Base-by-base conservation (phyloP, 1,140 invertebrate genomes). In the Probaryconus sp. region DNA sequence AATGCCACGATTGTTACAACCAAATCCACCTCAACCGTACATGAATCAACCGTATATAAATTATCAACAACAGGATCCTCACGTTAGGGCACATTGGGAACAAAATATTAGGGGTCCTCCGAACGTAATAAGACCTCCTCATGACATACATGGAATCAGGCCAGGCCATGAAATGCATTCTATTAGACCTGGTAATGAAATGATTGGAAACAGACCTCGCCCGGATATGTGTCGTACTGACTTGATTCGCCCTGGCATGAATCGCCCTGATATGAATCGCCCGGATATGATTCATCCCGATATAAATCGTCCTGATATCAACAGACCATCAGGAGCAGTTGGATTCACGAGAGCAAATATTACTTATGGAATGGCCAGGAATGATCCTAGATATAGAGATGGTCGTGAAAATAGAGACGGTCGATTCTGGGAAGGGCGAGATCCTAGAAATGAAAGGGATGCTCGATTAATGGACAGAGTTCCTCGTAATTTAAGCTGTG, bases 361-460 rank as follows among this genome's bases (percentile, higher is more conserved):
- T 2, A 50, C 69, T n/a, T 64, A 68, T 6, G 55, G 69, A 4
- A 45, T 58, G n/a, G 64, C 72, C 0, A 40, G 81, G 2, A 74
- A 76, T 1, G n/a, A 30, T 24, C 21, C 21, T n/a, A n/a, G n/a
- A n/a, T n/a, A n/a, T n/a, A n/a, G n/a, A 30, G 7, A 5, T 30
- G 6, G 5, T 1, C 60, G 72, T n/a, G 7, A 20, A 24, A 53
- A 56, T 13, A 31, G 14, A 3, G 76, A 78, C 1, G 3, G 31
- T 2, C 64, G 65, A 5, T 68, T 55, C 3, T 76, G 77, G 21
- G 77, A 77, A 35, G 76, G 45, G 20, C 26, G 64, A 18, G 70
- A 61, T 18, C 26, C 35, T 1, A 38, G 53, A 3, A 70, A 55
- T 9, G 26, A 37, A 5, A 3, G 18, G n/a, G n/a, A n/a, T n/a